phyloP scores from a whole-genome alignment of 2,797 vertebrate species.

The Tolypeutes matacus region DNA sequence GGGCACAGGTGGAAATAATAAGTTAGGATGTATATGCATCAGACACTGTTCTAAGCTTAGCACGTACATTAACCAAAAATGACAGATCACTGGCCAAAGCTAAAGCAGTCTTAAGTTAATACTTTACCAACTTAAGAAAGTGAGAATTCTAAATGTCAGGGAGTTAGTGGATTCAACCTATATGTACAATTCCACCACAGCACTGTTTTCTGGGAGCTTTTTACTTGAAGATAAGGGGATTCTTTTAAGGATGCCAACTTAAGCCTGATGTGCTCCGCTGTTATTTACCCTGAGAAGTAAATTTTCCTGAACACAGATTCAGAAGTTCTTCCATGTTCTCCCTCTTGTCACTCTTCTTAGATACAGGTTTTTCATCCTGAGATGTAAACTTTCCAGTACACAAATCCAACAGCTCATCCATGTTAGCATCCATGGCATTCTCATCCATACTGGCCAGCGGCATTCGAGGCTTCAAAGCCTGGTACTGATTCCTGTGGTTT shows the following conservation, averaged over 20 bases:
- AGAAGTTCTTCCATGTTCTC: conserved; percentile 93
- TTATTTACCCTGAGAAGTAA: conserved; percentile 89
- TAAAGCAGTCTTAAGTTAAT: conserved; percentile 5
- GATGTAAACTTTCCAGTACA: conserved; percentile 95
- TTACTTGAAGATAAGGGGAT: background rate
- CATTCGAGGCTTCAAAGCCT: conserved; percentile 92
- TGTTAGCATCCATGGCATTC: conserved; percentile 99
- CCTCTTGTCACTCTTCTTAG: conserved; percentile 82
- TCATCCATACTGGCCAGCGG: conserved; percentile 95
- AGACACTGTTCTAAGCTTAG: conserved; percentile 37
- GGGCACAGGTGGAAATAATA: background rate
- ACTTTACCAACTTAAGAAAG: conserved; percentile 41
- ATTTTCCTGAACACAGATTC: conserved; percentile 94
- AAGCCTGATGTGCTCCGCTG: background rate
- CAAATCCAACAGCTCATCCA: conserved; percentile 95
- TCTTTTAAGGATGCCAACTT: background rate
- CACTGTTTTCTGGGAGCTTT: conserved; percentile 25
- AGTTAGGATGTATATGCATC: conserved; percentile 29
- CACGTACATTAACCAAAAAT: conserved; percentile 37
- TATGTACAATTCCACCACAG: background rate
- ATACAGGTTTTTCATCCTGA: conserved; percentile 80
- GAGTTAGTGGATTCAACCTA: conserved; percentile 37
- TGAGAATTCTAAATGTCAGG: conserved; percentile 29
- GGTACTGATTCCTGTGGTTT: conserved; percentile 89
- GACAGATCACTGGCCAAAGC: background rate